Base-by-base conservation (phyloP, 2,797 vertebrate genomes). In the Pseudomugil tenellus region DNA sequence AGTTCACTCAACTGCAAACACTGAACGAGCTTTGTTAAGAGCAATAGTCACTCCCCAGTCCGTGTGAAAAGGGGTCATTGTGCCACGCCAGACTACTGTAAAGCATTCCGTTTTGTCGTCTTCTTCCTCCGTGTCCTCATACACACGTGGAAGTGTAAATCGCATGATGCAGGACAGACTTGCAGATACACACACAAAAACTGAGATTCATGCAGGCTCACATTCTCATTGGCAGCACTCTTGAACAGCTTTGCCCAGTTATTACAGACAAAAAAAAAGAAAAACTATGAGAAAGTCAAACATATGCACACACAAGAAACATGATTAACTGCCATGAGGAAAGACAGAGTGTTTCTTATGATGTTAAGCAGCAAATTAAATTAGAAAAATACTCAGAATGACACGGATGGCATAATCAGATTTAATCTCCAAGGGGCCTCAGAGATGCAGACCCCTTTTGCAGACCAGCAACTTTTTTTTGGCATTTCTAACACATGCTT, bases 61-160 rank as follows among this genome's bases (percentile, higher is more conserved):
- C 56, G 67, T 74, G 81, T 84, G 84, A 83, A 81, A 86, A 90
- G 49, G 67, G 83, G 85, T 88, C 79, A 90, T 80, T 91, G 87
- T 89, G 77, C 78, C 80, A 77, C 39, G 2, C 35, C 6, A 58
- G 75, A 69, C 84, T 48, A 80, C 79, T 64, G 72, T 64, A 78
- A 66, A 81, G 67, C 63, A 62, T 61, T 66, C 58, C 59, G 76
- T 63, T 76, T 58, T 32, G 58, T 68, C 67, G 35, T 53, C 34
- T 48, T 4, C 31, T 35, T 48, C 21, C 6, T 61, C 23, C 48
- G 5, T 43, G 7, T 64, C 19, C 52, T 37, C 19, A 64, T 34
- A 66, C 25, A 49, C 23, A 66, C 43, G 62, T 35, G 43, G 34
- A 69, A 58, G 65, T 19, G 29, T 62, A 34, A 70, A 76, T 67